These are phyloP conservation scores for Macroramphosus scolopax DNA, from an alignment of 2,797 vertebrate species.

Conservation along the genomic window DNA sequence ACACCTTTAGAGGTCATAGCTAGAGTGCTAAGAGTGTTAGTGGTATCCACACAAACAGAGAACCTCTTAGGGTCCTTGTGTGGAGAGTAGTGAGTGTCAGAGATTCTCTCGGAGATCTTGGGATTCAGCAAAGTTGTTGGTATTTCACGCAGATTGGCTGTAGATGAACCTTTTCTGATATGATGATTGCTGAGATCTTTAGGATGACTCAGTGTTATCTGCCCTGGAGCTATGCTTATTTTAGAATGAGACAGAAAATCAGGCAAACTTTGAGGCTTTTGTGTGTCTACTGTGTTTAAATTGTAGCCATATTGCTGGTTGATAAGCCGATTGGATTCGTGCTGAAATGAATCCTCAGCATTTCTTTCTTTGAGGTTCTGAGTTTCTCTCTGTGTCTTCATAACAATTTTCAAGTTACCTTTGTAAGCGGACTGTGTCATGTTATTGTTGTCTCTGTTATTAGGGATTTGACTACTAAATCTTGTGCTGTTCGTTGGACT, in stretches of 20 bases:
- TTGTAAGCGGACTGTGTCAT: constrained; percentile 29
- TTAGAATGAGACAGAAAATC: constrained; percentile 36
- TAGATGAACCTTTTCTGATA: constrained; percentile 25
- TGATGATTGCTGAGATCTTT: constrained; percentile 28
- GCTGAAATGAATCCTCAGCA: constrained; percentile 27
- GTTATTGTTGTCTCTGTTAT: constrained; percentile 41
- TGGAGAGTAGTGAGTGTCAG: constrained; percentile 21
- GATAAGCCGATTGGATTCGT: constrained; percentile 15
- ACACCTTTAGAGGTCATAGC: constrained; percentile 11
- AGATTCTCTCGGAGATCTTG: constrained; percentile 7
- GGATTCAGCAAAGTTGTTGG: constrained; percentile 32
- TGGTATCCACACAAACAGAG: constrained; percentile 14
- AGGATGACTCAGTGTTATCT: constrained; percentile 23
- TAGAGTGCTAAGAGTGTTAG: constrained; percentile 21
- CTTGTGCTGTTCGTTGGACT: constrained; percentile 40
- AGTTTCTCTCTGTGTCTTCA: constrained; percentile 29
- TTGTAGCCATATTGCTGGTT: constrained; percentile 21
- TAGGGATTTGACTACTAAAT: constrained; percentile 24
- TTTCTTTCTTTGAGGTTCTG: constrained; percentile 30
- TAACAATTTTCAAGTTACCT: constrained; percentile 37
- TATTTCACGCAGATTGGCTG: constrained; percentile 24
- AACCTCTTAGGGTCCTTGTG: constrained; percentile 38
- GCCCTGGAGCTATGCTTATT: constrained; percentile 45
- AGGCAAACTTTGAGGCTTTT: constrained; percentile 36
- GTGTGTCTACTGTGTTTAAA: constrained; percentile 43